Base-by-base conservation (phyloP, 1,140 invertebrate species). In the Ceratosolen solmsi region DNA sequence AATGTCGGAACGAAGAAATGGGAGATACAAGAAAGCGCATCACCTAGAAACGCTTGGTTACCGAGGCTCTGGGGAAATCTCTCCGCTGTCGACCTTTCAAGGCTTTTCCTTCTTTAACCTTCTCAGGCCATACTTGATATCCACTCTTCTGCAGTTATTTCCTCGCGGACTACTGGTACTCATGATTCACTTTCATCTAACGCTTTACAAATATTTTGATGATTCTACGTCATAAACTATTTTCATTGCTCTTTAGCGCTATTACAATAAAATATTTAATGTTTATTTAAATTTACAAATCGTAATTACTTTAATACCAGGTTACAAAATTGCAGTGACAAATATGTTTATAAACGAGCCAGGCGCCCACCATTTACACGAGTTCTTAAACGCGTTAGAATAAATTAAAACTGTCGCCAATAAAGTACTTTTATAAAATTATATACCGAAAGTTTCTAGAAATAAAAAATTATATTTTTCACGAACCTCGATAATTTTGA, bases 11-110 rank as follows among this genome's bases (percentile, higher is more conserved):
- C 17, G 20, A 68, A 38, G 36, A 20, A 58, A 30, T 78, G 84
- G 81, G 82, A 78, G n/a, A 82, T 84, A 82, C 84, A 83, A 83
- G 27, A 63, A 79, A 25, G 83, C 79, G 83, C 85, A 85, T 85
- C 84, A 83, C 85, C 84, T n/a, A 84, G 85, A 85, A 86, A 84
- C 83, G 82, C 81, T 83, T 85, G 81, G 83, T 84, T 85, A 83
- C 84, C 83, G 77, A 82, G 84, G 86, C 86, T 86, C 86, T 73
- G 77, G 85, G 86, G 86, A 87, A 87, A 87, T 87, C 84, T 86
- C 86, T 84, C 83, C 79, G 83, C 84, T 83, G 81, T 83, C 79
- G 84, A 82, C 83, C 82, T 84, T 81, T 77, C 82, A 80, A 0
- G 15, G 22, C 25, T 25, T 30, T 25, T 17, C 25, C 25, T 30